Base-by-base conservation (phyloP, 30 jellyfish, hydroid and myxozoan species). In the Euphysa ruthae region DNA sequence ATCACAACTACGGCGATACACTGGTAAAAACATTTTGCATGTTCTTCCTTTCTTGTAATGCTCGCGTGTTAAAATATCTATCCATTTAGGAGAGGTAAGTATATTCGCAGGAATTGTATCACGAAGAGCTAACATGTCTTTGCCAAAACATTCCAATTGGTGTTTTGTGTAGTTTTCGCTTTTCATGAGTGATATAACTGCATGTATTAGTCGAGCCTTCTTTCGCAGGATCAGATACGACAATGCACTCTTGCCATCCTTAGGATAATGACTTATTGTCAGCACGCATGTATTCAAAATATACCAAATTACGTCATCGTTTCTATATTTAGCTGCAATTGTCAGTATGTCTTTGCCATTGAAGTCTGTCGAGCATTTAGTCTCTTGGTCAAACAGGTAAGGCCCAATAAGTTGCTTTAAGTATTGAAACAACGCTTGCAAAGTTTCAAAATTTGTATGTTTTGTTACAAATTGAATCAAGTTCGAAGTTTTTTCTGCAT, bases 241-340 rank as follows among this genome's bases (percentile, higher is more conserved):
- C 18, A 46, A 29, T n/a, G 60, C 60, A 5, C 60, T 29, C 23
- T 46, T 46, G 23, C 60, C 60, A 29, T 46, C 60, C 10, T 4
- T 8, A 2, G 60, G 60, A 46, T 46, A 46, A 29, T 46, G 2
- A 10, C 23, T 8, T 5, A n/a, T n/a, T 25, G 18, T 29, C 10
- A 46, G 23, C 6, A 25, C 23, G 23, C 60, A 46, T n/a, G 6
- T 46, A n/a, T 8, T 5, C 23, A 46, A 2, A 4, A 46, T 2
- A 46, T 46, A 46, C 60, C 60, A 46, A 46, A 46, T 46, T 4
- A 46, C 60, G 60, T 46, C 60, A 46, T 46, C 60, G 60, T 29
- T n/a, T 46, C 60, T 25, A 10, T 46, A 46, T 8, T 46, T 46
- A 2, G 60, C 60, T n/a, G 60, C 60, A 46, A 46, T 46, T 8